A percentile compares a stretch with the other conserved stretches of the same genome.
These are phyloP conservation scores for Lepidurus couesii DNA, from an alignment of 1,140 invertebrate species.

Conservation along the genomic window DNA sequence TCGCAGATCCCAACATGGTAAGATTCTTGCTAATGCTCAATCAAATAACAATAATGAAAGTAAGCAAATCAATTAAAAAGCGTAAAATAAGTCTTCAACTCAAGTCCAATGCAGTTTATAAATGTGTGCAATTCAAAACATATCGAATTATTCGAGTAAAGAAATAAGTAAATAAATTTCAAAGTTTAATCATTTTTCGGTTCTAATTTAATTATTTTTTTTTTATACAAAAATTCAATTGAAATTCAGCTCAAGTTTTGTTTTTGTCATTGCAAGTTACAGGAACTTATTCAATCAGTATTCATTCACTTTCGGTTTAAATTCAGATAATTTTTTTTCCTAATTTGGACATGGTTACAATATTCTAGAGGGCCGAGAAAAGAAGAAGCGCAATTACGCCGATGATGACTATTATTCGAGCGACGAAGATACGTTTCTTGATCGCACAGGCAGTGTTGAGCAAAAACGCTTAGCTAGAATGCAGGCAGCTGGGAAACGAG, in stretches of 20 bases:
- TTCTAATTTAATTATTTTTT: not conserved
- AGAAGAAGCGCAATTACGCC: conserved; percentile 71
- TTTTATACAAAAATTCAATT: not conserved
- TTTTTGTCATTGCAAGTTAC: no score
- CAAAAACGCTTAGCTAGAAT: conserved; percentile 75
- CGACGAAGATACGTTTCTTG: conserved; percentile 95
- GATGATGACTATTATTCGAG: conserved; percentile 91
- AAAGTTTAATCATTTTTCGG: not conserved
- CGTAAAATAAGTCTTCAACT: no score
- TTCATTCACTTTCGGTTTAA: not conserved
- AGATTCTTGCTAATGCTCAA: conserved; percentile 27
- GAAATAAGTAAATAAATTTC: no score
- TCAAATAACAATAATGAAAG: not conserved
- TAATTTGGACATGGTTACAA: not conserved
- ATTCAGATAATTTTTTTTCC: not conserved
- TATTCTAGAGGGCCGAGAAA: conserved; percentile 52
- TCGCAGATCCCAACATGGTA: conserved; percentile 68
- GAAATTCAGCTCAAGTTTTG: not conserved
- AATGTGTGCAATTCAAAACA: no score
- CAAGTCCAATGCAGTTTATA: no score
- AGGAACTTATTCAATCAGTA: not conserved
- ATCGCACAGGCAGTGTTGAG: conserved; percentile 88
- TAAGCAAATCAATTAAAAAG: no score
- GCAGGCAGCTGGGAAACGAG: conserved; percentile 56
- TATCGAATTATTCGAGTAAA: no score